Conservation (phyloP, 2,797 vertebrate genomes). For the Kryptopterus vitreolus region DNA sequence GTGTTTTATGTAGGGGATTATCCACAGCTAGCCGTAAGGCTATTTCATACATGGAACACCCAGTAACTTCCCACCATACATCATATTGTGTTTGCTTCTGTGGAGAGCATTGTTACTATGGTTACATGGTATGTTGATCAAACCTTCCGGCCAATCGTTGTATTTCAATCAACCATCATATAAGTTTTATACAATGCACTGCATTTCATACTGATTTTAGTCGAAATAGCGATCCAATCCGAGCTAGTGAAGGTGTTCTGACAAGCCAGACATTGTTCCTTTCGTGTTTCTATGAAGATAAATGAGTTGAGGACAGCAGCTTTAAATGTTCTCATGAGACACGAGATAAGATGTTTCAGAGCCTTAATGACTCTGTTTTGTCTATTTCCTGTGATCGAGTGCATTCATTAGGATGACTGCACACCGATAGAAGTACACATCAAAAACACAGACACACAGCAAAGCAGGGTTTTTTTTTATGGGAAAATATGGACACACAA, state of each 20-base stretch:
- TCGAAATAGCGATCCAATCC: too few relatives aligned
- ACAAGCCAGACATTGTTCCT: conserved; percentile 28
- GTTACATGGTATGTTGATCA: too few relatives aligned
- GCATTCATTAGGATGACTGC: conserved; percentile 48
- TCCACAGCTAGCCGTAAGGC: too few relatives aligned
- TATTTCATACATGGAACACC: too few relatives aligned
- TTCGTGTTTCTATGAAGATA: conserved; percentile 48
- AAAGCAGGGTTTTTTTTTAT: conserved; percentile 16
- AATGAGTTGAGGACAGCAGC: conserved; percentile 31
- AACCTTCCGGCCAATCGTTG: too few relatives aligned
- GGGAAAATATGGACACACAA: not conserved
- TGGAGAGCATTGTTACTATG: too few relatives aligned
- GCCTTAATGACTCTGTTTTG: conserved; percentile 49
- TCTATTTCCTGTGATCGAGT: conserved; percentile 51
- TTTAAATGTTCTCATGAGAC: conserved; percentile 41
- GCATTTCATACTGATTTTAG: not conserved
- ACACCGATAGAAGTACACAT: not conserved
- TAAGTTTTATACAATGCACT: not conserved
- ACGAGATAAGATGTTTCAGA: conserved; percentile 41
- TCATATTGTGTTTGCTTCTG: too few relatives aligned
- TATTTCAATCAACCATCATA: too few relatives aligned
- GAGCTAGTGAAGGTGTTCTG: conserved; percentile 10
- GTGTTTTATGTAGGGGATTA: not conserved
- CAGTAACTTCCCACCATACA: too few relatives aligned
- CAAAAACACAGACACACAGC: conserved; percentile 9